Evolutionary conservation across 2,113 vertebrate species (phyloP).

Genomic region (Climacteris rufus): DNA sequence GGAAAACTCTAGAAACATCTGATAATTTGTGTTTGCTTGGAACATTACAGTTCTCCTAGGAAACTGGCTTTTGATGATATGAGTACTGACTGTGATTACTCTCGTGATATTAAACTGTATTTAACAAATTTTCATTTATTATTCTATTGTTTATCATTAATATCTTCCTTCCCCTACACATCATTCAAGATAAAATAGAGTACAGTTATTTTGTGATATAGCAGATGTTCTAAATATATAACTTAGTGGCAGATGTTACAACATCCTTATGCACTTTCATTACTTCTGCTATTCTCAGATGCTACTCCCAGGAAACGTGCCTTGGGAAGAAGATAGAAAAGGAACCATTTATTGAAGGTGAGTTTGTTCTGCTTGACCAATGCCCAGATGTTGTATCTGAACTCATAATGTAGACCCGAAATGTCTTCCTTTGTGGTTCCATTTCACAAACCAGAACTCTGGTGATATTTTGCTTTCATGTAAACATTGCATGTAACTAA

Average conservation of each 20-base stretch:
- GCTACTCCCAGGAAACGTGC: neutral
- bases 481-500: neutral
- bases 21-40: neutral
- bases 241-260: neutral
- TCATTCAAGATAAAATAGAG: neutral
- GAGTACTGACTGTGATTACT: neutral
- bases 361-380: neutral
- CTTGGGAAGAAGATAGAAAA: neutral
- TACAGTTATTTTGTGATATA: neutral
- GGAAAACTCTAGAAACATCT: neutral
- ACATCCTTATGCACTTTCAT: neutral
- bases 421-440: neutral
- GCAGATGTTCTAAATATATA: neutral
- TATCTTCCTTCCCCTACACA: neutral
- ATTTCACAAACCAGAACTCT: neutral
- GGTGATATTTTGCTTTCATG: accelerated
- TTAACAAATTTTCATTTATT: neutral
- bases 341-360: neutral
- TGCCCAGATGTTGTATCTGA: neutral
- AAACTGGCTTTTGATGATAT: neutral
- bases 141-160: no score
- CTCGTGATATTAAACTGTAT: neutral
- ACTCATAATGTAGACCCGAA: neutral
- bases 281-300: neutral
- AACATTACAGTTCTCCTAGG: neutral